Evolutionary conservation across 64 coral and sea anemone genomes (phyloP), one percentile per base, ranked within the genome.

Genomic region (Pocillopora verrucosa): DNA sequence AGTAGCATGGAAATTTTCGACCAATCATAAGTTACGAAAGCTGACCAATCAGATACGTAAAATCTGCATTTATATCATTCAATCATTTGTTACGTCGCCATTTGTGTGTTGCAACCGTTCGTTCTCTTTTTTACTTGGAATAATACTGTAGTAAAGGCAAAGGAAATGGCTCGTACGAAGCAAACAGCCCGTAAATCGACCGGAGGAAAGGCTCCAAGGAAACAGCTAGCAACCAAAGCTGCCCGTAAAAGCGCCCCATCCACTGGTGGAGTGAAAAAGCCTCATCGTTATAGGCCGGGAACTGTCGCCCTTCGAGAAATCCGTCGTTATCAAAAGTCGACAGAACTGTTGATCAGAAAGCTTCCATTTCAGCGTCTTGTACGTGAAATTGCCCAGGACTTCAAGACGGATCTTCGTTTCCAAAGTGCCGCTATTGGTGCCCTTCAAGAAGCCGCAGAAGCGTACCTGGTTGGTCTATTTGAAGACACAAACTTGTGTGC

Each of bases 361-460:
- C 81, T 91, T 25, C 90, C 90, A 64, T 91, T 91, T 36, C 90
- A 91, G 80, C 82, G 90, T 20, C 90, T 91, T 74, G 83, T 91
- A 56, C 81, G 90, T 61, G 90, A 91, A 91, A 91, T 91, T 58
- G 90, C 90, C 20, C 90, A 91, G 61, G 90, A 91, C 68, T 91
- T 91, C 82, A 91, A 91, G 61, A 91, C 90, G 26, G 90, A 91
- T 72, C 74, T 91, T 82, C 82, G 90, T 20, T 85, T 85, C 64
- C 82, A 85, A 85, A 85, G 82, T 85, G 82, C 82, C 10, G 82
- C 82, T 5, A 85, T 85, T 12, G 82, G 82, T 41, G 82, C 82
- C 36, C 82, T 85, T 24, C 82, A 85, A 85, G 82, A 85, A 85
- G 82, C 82, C 37, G 82, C 82, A 30, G 82, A 85, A 85, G 82